Evolutionary conservation across 1,140 invertebrate species (phyloP).

Genomic region (Dreissena polymorpha): DNA sequence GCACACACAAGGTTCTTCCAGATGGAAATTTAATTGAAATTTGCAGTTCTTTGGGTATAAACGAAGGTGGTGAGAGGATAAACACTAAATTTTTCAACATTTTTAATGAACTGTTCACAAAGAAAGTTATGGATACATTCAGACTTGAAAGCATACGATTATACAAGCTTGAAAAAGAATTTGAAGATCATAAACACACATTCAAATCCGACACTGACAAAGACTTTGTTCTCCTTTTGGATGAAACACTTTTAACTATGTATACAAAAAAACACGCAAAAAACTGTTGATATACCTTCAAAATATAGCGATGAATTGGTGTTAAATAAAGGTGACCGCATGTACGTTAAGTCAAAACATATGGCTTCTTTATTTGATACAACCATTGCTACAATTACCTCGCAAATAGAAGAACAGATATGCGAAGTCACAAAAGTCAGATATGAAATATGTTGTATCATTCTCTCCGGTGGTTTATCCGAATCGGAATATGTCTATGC

Average conservation of each 20-base stretch:
- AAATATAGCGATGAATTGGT: neutral
- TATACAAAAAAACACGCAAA: neutral
- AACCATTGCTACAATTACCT: neutral
- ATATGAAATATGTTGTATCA: neutral
- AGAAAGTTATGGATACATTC: neutral
- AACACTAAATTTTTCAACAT: neutral
- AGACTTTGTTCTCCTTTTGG: no score
- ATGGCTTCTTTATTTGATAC: constrained; percentile 9
- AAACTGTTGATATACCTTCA: neutral
- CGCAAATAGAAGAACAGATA: neutral
- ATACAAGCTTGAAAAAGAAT: no score
- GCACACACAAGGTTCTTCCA: neutral
- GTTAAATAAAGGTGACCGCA: neutral
- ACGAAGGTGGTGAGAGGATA: neutral
- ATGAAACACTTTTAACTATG: no score
- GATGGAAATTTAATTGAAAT: neutral
- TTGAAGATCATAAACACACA: neutral
- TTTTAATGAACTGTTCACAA: neutral
- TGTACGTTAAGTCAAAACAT: neutral
- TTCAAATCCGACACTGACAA: neutral
- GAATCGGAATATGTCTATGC: constrained; percentile 23
- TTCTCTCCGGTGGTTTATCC: constrained; percentile 44
- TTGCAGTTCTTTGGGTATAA: neutral
- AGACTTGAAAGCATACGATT: neutral
- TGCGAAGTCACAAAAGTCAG: neutral